A percentile compares a stretch with the other conserved stretches of the same genome.
These are phyloP conservation scores for Ochropleura plecta DNA, from an alignment of 2,888 invertebrate species.

Conservation along the genomic window DNA sequence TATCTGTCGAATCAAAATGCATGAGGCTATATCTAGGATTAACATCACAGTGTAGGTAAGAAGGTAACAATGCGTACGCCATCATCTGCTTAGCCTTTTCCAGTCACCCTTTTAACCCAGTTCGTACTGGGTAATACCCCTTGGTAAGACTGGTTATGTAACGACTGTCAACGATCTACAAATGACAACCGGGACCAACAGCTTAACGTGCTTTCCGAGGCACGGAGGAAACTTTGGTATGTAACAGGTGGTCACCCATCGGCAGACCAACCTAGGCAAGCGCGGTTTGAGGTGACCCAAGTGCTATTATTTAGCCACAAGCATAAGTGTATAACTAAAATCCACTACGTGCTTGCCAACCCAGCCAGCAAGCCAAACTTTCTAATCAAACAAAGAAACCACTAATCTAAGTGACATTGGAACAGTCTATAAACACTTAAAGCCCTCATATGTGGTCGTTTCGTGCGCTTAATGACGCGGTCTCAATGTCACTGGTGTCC, in stretches of 20 bases:
- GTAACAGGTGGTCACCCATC: too few relatives aligned
- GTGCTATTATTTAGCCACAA: too few relatives aligned
- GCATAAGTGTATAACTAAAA: not conserved
- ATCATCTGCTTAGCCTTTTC: not conserved
- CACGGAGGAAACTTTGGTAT: too few relatives aligned
- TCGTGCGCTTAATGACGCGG: conserved; percentile 58
- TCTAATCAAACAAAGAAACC: conserved; percentile 7
- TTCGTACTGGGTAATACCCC: too few relatives aligned
- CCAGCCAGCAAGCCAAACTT: not conserved
- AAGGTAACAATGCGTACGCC: not conserved
- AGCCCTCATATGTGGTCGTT: conserved; percentile 36
- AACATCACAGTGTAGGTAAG: not conserved
- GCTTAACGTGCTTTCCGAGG: too few relatives aligned
- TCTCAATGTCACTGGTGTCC: conserved; percentile 59
- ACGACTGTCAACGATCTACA: too few relatives aligned
- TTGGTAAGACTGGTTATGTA: too few relatives aligned
- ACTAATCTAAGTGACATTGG: conserved; percentile 38
- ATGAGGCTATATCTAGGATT: not conserved
- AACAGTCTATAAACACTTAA: conserved; percentile 8
- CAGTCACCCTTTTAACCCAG: too few relatives aligned
- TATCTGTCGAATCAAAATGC: not conserved
- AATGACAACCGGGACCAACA: too few relatives aligned
- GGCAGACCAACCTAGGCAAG: too few relatives aligned
- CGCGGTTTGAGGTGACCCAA: too few relatives aligned
- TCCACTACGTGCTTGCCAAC: not conserved